Percentiles rank a stretch among this genome's conserved stretches.
These are phyloP conservation scores for Homarus gammarus DNA, from an alignment of 2,888 invertebrate genomes.

Conservation along the genomic window DNA sequence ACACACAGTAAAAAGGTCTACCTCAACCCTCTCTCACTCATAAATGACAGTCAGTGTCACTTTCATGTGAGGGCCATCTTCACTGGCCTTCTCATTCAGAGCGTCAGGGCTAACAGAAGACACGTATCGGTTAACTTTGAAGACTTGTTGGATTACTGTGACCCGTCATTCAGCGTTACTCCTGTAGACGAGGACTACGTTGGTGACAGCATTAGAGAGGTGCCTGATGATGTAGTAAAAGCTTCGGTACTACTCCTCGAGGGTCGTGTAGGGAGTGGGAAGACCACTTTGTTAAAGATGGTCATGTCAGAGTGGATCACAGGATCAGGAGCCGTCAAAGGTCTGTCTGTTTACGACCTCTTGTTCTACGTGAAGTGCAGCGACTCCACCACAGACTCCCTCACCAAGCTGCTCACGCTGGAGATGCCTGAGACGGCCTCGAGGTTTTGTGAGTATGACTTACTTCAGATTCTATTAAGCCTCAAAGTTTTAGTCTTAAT, in stretches of 20 bases:
- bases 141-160: constrained; percentile 17
- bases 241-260: constrained; percentile 28
- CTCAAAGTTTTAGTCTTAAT: constrained; percentile 44
- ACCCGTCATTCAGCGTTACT: background rate
- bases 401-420: background rate
- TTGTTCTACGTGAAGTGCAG: constrained; percentile 53
- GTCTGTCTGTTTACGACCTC: constrained; percentile 42
- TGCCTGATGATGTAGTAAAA: background rate
- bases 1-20: background rate
- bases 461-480: constrained; percentile 16
- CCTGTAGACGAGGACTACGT: background rate
- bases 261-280: constrained; percentile 57
- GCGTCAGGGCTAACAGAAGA: background rate
- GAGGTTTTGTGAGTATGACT: constrained; percentile 20
- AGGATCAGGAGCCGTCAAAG: constrained; percentile 10
- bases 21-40: constrained; percentile 36
- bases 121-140: background rate
- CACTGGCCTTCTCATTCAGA: background rate
- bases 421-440: constrained; percentile 36
- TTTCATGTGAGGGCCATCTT: background rate
- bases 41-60: constrained; percentile 3
- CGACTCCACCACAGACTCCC: constrained; percentile 32
- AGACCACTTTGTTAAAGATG: constrained; percentile 56
- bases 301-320: constrained; percentile 32
- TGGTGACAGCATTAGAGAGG: background rate